Conservation (phyloP, 2,113 vertebrate species). For the Cynopterus brachyotis region DNA sequence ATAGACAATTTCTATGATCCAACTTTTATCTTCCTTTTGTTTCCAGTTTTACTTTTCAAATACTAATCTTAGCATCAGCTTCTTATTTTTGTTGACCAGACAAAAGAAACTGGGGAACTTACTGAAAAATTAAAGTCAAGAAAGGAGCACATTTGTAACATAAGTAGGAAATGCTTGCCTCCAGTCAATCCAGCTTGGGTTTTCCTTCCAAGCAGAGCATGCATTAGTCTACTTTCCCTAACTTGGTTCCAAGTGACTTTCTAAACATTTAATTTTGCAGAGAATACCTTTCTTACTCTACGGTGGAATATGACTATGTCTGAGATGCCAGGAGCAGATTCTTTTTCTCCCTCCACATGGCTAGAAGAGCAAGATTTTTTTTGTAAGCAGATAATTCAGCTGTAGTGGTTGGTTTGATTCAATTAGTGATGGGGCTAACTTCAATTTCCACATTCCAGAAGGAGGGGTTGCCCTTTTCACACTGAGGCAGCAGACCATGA, state of each 20-base stretch:
- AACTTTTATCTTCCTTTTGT: not conserved
- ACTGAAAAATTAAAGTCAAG: not conserved
- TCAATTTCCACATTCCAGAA: constrained; percentile 53
- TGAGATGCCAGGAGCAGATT: not conserved
- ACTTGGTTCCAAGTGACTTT: not conserved
- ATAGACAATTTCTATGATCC: not conserved
- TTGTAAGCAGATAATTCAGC: not conserved
- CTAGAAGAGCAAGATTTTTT: not conserved
- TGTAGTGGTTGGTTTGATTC: not conserved
- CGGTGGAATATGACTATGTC: not conserved
- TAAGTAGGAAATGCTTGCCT: not conserved
- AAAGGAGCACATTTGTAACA: not conserved
- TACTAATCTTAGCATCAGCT: not conserved
- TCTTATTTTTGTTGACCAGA: not conserved
- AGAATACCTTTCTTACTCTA: not conserved
- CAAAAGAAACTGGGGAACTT: not conserved
- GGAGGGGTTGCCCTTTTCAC: constrained; percentile 13
- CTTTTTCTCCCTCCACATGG: not conserved
- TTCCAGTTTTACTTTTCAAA: constrained; percentile 23
- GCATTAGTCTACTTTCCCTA: not conserved
- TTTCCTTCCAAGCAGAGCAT: not conserved
- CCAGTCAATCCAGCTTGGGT: no score
- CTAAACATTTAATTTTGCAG: not conserved
- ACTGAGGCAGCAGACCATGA: not conserved
- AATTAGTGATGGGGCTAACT: constrained; percentile 15